Evolutionary conservation across 2,888 invertebrate genomes (phyloP).

Genomic region (Notodonta dromedarius): DNA sequence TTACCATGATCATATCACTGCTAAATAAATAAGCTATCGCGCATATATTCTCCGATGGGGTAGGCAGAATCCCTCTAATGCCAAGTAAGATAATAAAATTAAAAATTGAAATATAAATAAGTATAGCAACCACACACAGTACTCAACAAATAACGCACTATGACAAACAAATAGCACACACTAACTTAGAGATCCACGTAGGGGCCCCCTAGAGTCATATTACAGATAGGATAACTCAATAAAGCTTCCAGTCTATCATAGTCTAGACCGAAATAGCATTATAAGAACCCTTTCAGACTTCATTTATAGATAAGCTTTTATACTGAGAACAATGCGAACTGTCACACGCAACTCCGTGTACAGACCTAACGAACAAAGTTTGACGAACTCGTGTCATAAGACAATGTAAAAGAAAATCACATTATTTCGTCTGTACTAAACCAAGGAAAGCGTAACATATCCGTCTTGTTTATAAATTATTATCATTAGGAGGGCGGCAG

Average conservation of each 20-base stretch:
- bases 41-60: too few relatives aligned
- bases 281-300: slow-evolving; percentile 4
- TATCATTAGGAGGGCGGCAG: too few relatives aligned
- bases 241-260: not conserved
- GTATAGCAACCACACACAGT: not conserved
- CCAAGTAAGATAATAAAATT: too few relatives aligned
- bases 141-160: not conserved
- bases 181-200: not conserved
- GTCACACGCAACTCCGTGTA: not conserved
- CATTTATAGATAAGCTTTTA: slow-evolving; percentile 4
- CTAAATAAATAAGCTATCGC: too few relatives aligned
- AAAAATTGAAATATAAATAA: too few relatives aligned
- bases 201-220: not conserved
- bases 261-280: slow-evolving; percentile 1
- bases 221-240: slow-evolving; percentile 4
- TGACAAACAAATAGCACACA: not conserved
- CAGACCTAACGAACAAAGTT: slow-evolving; percentile 2
- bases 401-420: not conserved
- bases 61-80: too few relatives aligned
- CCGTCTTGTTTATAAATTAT: too few relatives aligned
- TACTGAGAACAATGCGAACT: not conserved
- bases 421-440: too few relatives aligned
- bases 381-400: slow-evolving; percentile 1
- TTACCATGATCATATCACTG: too few relatives aligned
- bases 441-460: too few relatives aligned